Percentiles rank a stretch among this genome's conserved stretches.
phyloP scores from a whole-genome alignment of 2,888 invertebrate species.

The Ectobius pallidus region DNA sequence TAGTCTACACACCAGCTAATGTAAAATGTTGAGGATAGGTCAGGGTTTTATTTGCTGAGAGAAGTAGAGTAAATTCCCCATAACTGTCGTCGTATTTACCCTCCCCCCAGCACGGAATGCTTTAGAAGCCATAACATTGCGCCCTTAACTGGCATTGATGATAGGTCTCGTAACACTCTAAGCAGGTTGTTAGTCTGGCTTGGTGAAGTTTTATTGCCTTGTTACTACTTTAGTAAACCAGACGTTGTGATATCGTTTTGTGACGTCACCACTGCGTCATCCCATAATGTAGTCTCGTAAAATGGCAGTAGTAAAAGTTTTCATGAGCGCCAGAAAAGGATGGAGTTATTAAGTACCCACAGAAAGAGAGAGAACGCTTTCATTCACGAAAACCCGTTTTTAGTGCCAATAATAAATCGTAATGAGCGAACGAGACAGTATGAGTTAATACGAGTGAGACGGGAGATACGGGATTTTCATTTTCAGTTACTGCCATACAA shows the following conservation, averaged over 20 bases:
- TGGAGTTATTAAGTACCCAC: neutral
- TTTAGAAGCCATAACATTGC: neutral
- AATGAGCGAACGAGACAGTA: slow-evolving; percentile 32
- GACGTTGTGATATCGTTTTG: neutral
- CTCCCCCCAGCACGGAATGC: neutral
- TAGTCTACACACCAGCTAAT: too few relatives aligned
- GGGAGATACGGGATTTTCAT: neutral
- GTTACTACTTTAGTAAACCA: neutral
- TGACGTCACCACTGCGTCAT: slow-evolving; percentile 34
- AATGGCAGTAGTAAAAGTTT: neutral
- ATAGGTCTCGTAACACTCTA: neutral
- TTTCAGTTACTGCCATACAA: neutral
- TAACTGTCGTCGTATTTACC: too few relatives aligned
- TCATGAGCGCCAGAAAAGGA: neutral
- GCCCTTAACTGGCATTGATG: neutral
- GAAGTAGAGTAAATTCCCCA: too few relatives aligned
- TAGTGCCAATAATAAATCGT: slow-evolving; percentile 42
- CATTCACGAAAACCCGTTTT: slow-evolving; percentile 42
- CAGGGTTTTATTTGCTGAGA: too few relatives aligned
- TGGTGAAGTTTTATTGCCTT: neutral
- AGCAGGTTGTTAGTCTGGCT: neutral
- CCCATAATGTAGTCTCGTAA: neutral
- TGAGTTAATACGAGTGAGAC: neutral
- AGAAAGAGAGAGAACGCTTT: slow-evolving; percentile 35
- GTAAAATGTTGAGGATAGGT: too few relatives aligned